Base-by-base conservation (phyloP, 2,888 invertebrate genomes). In the Teinopalpus imperialis region DNA sequence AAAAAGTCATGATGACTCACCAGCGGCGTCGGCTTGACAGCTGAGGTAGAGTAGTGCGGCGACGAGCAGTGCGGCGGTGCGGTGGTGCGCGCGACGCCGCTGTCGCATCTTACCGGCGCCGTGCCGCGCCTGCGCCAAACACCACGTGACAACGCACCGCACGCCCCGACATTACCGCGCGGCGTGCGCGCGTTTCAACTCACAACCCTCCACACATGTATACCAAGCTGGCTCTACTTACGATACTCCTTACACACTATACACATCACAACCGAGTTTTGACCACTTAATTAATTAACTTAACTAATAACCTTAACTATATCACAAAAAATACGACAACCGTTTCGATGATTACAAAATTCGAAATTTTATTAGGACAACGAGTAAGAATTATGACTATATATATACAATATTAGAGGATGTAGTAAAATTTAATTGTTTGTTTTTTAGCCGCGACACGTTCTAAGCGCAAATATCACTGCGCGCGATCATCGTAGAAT, bases 251-350 rank as follows among this genome's bases (percentile, higher is more conserved):
- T 82, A 81, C 63, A 65, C 61, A 74, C 72, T 83, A 83, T 72
- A 85, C 87, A 88, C 88, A 88, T 88, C 88, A 88, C 88, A 88
- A 88, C 88, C 85, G 69, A 86, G 83, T 86, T 87, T 85, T 82
- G n/a, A 80, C 82, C 85, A 86, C 83, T 81, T 82, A 78, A 10
- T 63, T 69, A 66, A 58, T 21, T 36, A 36, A 61, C 62, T 66
- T 63, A 62, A 60, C 57, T 36, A 42, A 26, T 48, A 16, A 57
- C 50, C 43, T 57, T 60, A n/a, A n/a, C n/a, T 53, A 56, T 82
- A 85, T 87, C 86, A 87, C 87, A 86, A 87, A 87, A 62, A 86
- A 87, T 85, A 87, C 87, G 87, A 88, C 87, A 88, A 87, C 88
- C 87, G 82, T 77, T 87, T 87, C 87, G 86, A 85, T 86, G 85